phyloP scores from a whole-genome alignment of 2,888 invertebrate genomes.

The Hypena proboscidalis region DNA sequence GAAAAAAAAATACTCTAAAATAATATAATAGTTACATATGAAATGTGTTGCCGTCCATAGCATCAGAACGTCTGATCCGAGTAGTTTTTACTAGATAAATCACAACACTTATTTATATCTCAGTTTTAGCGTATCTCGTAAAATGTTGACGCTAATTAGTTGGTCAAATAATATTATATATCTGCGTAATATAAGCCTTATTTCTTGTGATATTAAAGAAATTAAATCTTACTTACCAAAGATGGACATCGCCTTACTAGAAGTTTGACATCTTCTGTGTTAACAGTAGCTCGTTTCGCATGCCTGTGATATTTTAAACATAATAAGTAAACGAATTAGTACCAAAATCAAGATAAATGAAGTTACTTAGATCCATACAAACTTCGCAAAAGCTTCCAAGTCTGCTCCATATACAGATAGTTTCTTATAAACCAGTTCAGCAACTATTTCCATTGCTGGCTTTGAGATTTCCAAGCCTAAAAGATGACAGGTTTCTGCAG shows the following conservation, averaged over 20 bases:
- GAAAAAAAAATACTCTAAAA: no score
- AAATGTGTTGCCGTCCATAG: no score
- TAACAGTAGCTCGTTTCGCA: slow-evolving; percentile 86
- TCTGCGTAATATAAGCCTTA: no score
- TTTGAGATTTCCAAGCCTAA: slow-evolving; percentile 80
- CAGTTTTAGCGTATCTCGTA: no score
- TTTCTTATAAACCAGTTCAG: slow-evolving; percentile 86
- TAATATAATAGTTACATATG: no score
- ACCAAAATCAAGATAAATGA: not conserved
- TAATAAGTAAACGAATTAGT: not conserved
- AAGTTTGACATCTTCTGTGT: slow-evolving; percentile 87
- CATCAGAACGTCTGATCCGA: no score
- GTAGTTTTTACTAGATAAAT: no score
- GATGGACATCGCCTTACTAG: slow-evolving; percentile 86
- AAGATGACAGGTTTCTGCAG: slow-evolving; percentile 81
- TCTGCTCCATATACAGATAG: slow-evolving; percentile 82
- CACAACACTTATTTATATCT: no score
- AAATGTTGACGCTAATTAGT: no score
- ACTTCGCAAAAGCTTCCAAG: slow-evolving; percentile 89
- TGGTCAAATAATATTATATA: no score
- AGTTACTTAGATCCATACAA: slow-evolving; percentile 26
- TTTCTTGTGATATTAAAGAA: not conserved
- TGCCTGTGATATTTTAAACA: slow-evolving; percentile 76
- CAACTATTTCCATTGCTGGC: slow-evolving; percentile 84
- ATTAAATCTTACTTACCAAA: slow-evolving; percentile 83